Evolutionary conservation across 2,113 vertebrate species (phyloP), one percentile per base, ranked within the genome.

Genomic region (Megaleporinus macrocephalus): DNA sequence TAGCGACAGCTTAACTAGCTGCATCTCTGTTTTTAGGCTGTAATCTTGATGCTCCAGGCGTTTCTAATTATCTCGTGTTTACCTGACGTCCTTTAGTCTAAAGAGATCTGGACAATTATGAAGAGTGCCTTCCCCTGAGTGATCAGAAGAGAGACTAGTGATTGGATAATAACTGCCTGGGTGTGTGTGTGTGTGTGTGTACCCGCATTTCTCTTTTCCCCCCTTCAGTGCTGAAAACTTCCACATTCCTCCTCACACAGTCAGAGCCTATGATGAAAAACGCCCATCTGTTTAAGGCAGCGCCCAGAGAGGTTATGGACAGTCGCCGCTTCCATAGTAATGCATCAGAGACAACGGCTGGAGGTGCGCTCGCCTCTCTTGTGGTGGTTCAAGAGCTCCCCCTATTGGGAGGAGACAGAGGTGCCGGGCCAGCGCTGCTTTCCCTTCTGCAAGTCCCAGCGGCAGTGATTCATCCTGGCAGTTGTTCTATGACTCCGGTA

Each of bases 351-450:
- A 80, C 79, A 63, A 49, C 44, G 29, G 24, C 27, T 36, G 30
- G 24, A 70, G 15, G 20, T 20, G 29, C 16, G 14, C 5, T 20
- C 5, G 22, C 11, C 6, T 71, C 49, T 61, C 57, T 61, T 71
- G 73, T 24, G 62, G 70, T 83, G 88, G 81, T 83, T 86, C 91
- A 89, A 92, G 87, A 94, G 90, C 90, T 73, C 92, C 91, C 90
- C 90, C 93, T 91, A 59, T 86, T 90, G 91, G 87, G 78, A 77
- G 27, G 73, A 79, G 0, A 61, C 27, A 76, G 49, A 87, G 76
- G 80, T 89, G 36, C 87, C 85, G 55, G 57, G 22, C 57, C n/a
- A 24, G 62, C 15, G 11, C 26, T 11, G 24, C 30, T 11, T 68
- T 63, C 26, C 29, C 78, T 82, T 27, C 49, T 20, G 49, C 81